Conservation (phyloP, 2,888 invertebrate genomes). For the Euproctis similis region DNA sequence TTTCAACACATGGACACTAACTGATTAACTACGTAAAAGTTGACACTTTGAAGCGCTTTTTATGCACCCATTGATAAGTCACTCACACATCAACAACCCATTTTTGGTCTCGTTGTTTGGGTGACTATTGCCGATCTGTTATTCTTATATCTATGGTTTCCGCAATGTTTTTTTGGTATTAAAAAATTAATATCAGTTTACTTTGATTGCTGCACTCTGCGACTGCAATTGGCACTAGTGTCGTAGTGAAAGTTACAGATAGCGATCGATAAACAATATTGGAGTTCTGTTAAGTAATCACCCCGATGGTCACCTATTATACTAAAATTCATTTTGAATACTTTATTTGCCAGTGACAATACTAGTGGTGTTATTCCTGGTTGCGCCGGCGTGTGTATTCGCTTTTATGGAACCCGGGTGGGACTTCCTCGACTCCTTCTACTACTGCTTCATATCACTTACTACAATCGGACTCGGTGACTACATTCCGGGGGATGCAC, state of each 20-base stretch:
- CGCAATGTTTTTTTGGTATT: too few relatives aligned
- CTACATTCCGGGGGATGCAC: conserved; percentile 89
- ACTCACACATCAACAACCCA: too few relatives aligned
- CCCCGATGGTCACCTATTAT: not conserved
- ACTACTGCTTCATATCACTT: conserved; percentile 93
- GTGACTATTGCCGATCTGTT: too few relatives aligned
- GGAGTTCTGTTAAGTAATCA: not conserved
- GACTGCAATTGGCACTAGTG: too few relatives aligned
- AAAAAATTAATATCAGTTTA: too few relatives aligned
- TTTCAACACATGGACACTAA: too few relatives aligned
- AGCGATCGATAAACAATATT: not conserved
- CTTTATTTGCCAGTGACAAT: conserved; percentile 58
- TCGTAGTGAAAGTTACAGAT: not conserved
- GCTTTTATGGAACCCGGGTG: conserved; percentile 85
- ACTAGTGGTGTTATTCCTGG: conserved; percentile 78
- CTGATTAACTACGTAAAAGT: too few relatives aligned
- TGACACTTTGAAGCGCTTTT: too few relatives aligned
- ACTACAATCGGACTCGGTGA: conserved; percentile 93
- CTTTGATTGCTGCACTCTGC: too few relatives aligned
- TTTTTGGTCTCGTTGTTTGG: too few relatives aligned
- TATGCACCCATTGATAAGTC: too few relatives aligned
- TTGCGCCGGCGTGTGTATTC: conserved; percentile 86
- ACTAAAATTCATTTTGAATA: not conserved
- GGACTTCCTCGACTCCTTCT: conserved; percentile 90
- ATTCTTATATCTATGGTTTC: too few relatives aligned